phyloP scores from a whole-genome alignment of 2,797 vertebrate species.

The Malurus splendens region DNA sequence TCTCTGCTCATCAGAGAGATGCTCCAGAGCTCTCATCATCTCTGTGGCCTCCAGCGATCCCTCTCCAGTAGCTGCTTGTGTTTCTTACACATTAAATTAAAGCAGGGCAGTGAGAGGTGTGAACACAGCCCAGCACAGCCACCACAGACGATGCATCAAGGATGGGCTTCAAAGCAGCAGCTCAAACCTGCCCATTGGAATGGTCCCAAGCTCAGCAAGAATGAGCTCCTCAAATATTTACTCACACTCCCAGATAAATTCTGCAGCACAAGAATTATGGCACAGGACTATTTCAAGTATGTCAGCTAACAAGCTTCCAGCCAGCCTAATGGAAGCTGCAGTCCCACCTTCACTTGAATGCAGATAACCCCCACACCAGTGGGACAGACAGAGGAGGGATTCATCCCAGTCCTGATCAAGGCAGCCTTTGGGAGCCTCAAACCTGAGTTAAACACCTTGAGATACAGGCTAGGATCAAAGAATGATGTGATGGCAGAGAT shows the following conservation, averaged over 20 bases:
- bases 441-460: neutral
- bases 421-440: neutral
- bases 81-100: neutral
- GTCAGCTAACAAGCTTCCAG: neutral
- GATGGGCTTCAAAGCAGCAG: neutral
- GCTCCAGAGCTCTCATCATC: neutral
- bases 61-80: neutral
- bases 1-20: neutral
- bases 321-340: neutral
- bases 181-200: fast-evolving
- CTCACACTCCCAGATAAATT: neutral
- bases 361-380: neutral
- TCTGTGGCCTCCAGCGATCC: neutral
- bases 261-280: neutral
- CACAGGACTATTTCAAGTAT: neutral
- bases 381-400: neutral
- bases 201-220: neutral
- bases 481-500: neutral
- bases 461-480: neutral
- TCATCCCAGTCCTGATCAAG: neutral
- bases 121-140: neutral
- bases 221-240: neutral
- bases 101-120: neutral
- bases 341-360: neutral
- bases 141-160: neutral